These are phyloP conservation scores for Neogale vison DNA, from an alignment of 2,113 vertebrate genomes.

Conservation along the genomic window DNA sequence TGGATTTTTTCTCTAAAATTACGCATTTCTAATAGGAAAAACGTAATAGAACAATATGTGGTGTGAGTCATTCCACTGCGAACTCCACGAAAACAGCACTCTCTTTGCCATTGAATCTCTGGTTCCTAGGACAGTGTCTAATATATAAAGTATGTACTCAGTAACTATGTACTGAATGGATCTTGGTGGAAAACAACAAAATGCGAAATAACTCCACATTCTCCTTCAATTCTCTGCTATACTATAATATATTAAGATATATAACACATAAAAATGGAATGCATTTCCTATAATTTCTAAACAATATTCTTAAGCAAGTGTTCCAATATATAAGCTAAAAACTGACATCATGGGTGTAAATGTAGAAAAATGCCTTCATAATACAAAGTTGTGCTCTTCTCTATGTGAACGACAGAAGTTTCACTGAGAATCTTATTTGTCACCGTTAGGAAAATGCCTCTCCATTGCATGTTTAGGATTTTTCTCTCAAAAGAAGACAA, in stretches of 20 bases:
- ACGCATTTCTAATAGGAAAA: background rate
- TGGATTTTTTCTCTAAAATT: background rate
- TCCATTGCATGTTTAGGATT: background rate
- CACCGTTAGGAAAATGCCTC: background rate
- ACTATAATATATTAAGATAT: background rate
- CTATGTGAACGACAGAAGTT: background rate
- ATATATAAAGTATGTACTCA: background rate
- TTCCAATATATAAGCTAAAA: background rate
- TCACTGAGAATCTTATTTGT: background rate
- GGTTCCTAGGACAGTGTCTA: background rate
- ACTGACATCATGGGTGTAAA: background rate
- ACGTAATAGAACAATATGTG: background rate
- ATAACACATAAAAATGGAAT: background rate
- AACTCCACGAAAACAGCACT: background rate
- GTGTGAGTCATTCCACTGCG: background rate
- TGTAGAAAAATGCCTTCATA: background rate
- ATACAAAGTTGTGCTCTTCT: background rate
- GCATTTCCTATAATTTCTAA: background rate
- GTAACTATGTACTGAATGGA: background rate
- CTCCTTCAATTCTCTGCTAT: background rate
- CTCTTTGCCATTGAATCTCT: background rate
- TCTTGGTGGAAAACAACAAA: background rate
- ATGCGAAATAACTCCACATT: background rate
- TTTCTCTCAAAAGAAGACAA: background rate
- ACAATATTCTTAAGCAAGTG: slow-evolving; percentile 25